phyloP scores from a whole-genome alignment of 2,113 vertebrate genomes.

The Paracanthobrama guichenoti region DNA sequence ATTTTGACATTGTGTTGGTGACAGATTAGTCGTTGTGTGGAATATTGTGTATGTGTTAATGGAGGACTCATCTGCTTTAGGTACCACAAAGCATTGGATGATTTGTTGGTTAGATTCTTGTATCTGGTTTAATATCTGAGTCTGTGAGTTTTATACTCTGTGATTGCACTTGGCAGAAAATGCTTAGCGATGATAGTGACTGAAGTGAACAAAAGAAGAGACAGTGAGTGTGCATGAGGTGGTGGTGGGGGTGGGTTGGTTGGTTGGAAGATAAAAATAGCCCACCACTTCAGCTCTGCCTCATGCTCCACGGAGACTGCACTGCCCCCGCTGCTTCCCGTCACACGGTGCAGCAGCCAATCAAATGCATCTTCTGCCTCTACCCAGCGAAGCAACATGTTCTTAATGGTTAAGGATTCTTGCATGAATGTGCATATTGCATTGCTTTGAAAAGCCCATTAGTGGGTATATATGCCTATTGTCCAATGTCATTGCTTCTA shows the following conservation, averaged over 20 bases:
- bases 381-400: slow-evolving; percentile 55
- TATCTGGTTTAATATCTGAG: neutral
- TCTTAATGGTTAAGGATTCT: slow-evolving; percentile 50
- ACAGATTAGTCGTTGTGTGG: neutral
- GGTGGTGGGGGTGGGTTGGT: neutral
- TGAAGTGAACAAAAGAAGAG: slow-evolving; percentile 65
- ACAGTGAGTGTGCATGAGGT: slow-evolving; percentile 60
- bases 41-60: neutral
- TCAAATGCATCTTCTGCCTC: slow-evolving; percentile 59
- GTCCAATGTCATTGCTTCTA: neutral
- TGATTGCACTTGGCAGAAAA: slow-evolving; percentile 55
- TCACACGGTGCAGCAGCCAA: slow-evolving; percentile 50
- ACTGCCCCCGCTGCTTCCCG: slow-evolving; percentile 55
- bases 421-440: slow-evolving; percentile 25
- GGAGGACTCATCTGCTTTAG: neutral
- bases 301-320: slow-evolving; percentile 55
- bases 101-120: neutral
- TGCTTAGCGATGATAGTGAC: slow-evolving; percentile 57
- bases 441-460: slow-evolving; percentile 10
- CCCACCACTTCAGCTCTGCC: slow-evolving; percentile 59
- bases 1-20: neutral
- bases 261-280: slow-evolving; percentile 72
- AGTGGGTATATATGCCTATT: neutral
- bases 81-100: neutral
- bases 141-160: neutral